Conservation (phyloP, 2,888 invertebrate species). For the Philaethria dido region DNA sequence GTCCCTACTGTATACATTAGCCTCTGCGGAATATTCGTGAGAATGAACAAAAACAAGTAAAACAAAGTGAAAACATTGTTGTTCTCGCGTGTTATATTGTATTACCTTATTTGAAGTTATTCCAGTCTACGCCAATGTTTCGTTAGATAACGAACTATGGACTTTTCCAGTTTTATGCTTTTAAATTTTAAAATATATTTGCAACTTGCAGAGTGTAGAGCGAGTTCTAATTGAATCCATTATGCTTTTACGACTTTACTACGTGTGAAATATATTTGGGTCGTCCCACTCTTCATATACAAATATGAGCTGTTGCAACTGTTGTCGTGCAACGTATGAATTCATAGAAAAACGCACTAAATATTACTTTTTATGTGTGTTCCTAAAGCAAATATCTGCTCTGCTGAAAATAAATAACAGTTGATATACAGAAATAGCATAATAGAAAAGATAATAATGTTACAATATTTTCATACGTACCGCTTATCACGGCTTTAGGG, state of each 20-base stretch:
- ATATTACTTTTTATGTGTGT: background rate
- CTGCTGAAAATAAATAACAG: background rate
- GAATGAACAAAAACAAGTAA: conserved; percentile 36
- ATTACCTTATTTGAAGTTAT: conserved; percentile 27
- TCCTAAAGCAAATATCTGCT: background rate
- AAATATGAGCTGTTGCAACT: conserved; percentile 3
- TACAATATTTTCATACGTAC: background rate
- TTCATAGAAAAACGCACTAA: background rate
- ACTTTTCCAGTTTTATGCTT: conserved; percentile 23
- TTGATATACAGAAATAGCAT: background rate
- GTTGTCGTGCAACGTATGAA: background rate
- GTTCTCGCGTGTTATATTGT: conserved; percentile 24
- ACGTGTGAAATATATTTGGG: conserved; percentile 36
- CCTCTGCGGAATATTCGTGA: conserved; percentile 32
- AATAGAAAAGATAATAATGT: background rate
- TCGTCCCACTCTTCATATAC: conserved; percentile 16
- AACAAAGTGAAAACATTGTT: conserved; percentile 34
- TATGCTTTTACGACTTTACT: conserved; percentile 36
- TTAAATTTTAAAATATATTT: conserved; percentile 32
- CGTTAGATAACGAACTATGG: conserved; percentile 20
- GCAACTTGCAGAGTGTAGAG: conserved; percentile 31
- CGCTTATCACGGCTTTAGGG: background rate
- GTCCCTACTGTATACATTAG: conserved; percentile 30
- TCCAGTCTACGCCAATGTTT: conserved; percentile 15
- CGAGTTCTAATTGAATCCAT: conserved; percentile 40